Conservation (phyloP, 1,140 invertebrate genomes). For the Drosophila santomea region DNA sequence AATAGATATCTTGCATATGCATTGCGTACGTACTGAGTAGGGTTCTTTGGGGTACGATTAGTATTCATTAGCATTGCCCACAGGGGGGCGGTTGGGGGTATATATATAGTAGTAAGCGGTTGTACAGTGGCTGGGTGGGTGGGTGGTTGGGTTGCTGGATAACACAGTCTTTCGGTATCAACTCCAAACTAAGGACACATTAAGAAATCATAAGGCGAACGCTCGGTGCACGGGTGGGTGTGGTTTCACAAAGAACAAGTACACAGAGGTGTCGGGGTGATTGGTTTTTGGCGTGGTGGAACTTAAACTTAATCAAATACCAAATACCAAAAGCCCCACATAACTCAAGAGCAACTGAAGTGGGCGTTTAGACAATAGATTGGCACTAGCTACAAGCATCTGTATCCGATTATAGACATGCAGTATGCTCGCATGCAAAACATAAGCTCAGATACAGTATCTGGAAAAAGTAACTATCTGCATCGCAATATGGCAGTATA, state of each 20-base stretch:
- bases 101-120: slow-evolving; percentile 37
- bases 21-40: slow-evolving; percentile 40
- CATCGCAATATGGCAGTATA: slow-evolving; percentile 20
- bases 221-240: slow-evolving; percentile 63
- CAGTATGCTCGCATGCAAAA: slow-evolving; percentile 39
- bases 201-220: slow-evolving; percentile 76
- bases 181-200: slow-evolving; percentile 66
- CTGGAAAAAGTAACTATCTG: not conserved
- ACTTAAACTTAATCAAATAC: slow-evolving; percentile 44
- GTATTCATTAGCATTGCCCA: slow-evolving; percentile 39
- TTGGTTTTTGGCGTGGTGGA: slow-evolving; percentile 19
- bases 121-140: slow-evolving; percentile 56
- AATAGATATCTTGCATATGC: slow-evolving; percentile 51
- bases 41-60: slow-evolving; percentile 32
- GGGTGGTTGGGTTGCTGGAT: slow-evolving; percentile 53
- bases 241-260: slow-evolving; percentile 22
- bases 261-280: slow-evolving; percentile 36
- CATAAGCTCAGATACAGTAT: slow-evolving; percentile 3
- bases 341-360: slow-evolving; percentile 63
- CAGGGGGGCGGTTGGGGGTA: slow-evolving; percentile 23
- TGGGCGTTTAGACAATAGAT: slow-evolving; percentile 45
- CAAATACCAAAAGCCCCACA: slow-evolving; percentile 51
- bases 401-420: slow-evolving; percentile 35
- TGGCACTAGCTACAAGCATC: slow-evolving; percentile 40
- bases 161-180: slow-evolving; percentile 47